Evolutionary conservation across 2,888 invertebrate genomes (phyloP).

Genomic region (Idaea straminata): DNA sequence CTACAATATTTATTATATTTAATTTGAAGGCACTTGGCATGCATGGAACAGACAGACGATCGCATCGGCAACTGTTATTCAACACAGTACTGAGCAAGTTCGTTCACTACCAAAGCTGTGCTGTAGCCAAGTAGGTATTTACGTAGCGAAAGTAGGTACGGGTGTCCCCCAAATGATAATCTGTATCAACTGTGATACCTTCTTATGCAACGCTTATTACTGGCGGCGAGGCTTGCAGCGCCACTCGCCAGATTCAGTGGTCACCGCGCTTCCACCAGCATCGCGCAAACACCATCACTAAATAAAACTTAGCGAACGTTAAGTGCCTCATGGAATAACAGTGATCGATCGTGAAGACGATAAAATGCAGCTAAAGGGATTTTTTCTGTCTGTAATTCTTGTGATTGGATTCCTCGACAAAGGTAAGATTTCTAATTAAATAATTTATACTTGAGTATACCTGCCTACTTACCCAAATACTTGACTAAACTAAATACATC

Average conservation of each 20-base stretch:
- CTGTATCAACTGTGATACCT: conserved; percentile 62
- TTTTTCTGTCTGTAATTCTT: conserved; percentile 35
- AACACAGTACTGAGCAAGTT: conserved; percentile 12
- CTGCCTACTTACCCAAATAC: too few relatives aligned
- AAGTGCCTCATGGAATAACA: conserved; percentile 10
- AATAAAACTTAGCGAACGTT: conserved; percentile 21
- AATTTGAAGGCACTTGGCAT: too few relatives aligned
- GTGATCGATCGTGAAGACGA: conserved; percentile 6
- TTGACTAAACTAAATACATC: too few relatives aligned
- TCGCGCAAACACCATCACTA: conserved; percentile 31
- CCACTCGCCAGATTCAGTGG: conserved; percentile 57
- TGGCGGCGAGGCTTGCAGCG: conserved; percentile 22
- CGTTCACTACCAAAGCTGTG: conserved; percentile 28
- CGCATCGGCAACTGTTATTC: conserved; percentile 16
- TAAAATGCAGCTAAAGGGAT: conserved; percentile 38
- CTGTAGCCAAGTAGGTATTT: conserved; percentile 36
- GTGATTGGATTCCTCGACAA: conserved; percentile 40
- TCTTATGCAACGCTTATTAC: conserved; percentile 62
- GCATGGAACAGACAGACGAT: not conserved
- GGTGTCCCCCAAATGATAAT: conserved; percentile 78
- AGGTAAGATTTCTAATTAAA: conserved; percentile 34
- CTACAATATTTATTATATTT: too few relatives aligned
- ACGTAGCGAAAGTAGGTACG: conserved; percentile 71
- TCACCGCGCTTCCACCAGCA: conserved; percentile 43
- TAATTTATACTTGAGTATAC: not conserved